Base-by-base conservation (phyloP, 2,113 vertebrate species). In the Epinephelus cyanopodus region DNA sequence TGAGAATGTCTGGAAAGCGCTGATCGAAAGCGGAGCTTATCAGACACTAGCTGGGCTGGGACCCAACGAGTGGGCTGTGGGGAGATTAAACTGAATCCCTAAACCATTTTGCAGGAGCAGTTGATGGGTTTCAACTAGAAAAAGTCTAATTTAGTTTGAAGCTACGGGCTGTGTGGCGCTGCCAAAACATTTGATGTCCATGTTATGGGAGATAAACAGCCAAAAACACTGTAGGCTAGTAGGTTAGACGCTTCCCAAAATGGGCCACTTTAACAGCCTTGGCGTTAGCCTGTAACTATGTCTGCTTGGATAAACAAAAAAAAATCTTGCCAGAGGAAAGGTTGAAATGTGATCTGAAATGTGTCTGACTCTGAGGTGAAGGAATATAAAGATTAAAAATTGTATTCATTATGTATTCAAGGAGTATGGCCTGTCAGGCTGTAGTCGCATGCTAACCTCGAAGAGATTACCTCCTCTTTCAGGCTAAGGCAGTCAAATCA, bases 71-170 rank as follows among this genome's bases (percentile, higher is more conserved):
- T 83, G 77, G 73, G 85, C 52, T 82, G 61, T 27, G 29, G 67
- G 52, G 66, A 87, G 86, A 92, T 89, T 87, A 82, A 75, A 80
- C 64, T 77, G 53, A 82, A 84, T 90, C 80, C 74, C 25, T 69
- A 53, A 80, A 81, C 79, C 33, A 70, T 81, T 75, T 75, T 69
- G 27, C 62, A 68, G 57, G 74, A 73, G 72, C 73, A 81, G 66
- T 81, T 54, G 66, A 77, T 74, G 87, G 80, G n/a, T 81, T 86
- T 89, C 76, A 87, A 87, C 42, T 37, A 58, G 58, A 73, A 74
- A 88, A 84, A 71, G 39, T 79, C 48, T 45, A 67, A 80, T 85
- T 89, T 74, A 77, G 81, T 84, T 45, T 82, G 42, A 72, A 72
- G 72, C 78, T 64, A 56, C 61, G 12, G 79, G 79, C 71, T 76